These are phyloP conservation scores for Tipula helvola DNA, from an alignment of 2,888 invertebrate species.

Conservation along the genomic window DNA sequence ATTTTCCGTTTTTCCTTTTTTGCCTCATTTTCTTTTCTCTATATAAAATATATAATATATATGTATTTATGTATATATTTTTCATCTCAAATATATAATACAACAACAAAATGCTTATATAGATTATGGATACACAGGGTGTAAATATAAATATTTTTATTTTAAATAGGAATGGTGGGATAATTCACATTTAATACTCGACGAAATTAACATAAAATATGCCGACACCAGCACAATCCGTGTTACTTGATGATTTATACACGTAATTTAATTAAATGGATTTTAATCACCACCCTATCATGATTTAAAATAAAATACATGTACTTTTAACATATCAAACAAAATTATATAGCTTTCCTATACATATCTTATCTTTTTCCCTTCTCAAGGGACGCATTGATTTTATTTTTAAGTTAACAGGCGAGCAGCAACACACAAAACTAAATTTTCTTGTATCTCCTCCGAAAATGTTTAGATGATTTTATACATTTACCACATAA, in stretches of 20 bases:
- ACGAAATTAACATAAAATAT: not conserved
- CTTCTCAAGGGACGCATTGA: constrained; percentile 8
- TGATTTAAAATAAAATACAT: constrained; percentile 4
- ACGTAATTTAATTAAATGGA: not conserved
- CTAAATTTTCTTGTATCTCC: not conserved
- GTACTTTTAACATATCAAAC: constrained; percentile 8
- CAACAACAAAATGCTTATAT: not conserved
- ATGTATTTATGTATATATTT: not conserved
- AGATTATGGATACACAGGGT: constrained; percentile 6
- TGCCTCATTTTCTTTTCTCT: not conserved
- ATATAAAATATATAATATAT: not conserved
- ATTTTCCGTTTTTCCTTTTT: constrained; percentile 6
- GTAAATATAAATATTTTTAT: not conserved
- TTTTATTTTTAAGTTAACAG: constrained; percentile 5
- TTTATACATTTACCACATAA: not conserved
- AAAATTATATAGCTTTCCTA: constrained; percentile 1
- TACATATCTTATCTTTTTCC: not conserved
- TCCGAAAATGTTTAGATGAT: not conserved
- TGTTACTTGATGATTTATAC: not conserved
- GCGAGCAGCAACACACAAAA: not conserved
- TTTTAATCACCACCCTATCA: not conserved
- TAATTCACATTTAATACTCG: not conserved
- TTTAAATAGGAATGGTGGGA: not conserved
- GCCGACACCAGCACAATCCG: not conserved
- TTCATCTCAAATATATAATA: constrained; percentile 8